Evolutionary conservation across 1,140 invertebrate species (phyloP), one percentile per base, ranked within the genome.

Genomic region (Aleiodes sp.): DNA sequence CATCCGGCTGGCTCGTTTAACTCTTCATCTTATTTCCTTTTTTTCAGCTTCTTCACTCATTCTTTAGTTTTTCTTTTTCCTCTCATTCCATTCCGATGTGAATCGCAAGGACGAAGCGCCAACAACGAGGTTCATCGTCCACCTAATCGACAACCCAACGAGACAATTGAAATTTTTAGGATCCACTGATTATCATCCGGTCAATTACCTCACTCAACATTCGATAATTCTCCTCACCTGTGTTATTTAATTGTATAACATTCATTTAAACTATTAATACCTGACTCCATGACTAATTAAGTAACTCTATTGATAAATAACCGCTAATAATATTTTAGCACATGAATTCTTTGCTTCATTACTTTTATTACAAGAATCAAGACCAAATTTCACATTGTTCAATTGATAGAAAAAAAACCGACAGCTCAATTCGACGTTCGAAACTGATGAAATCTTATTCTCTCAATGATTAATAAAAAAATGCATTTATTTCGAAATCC

Each of bases 1-100:
- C 28, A 65, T 65, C 63, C 63, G 63, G 63, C 19, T 65, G 3
- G 43, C 2, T 6, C 16, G 16, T 52, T 52, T 24, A 52, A 52
- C 21, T 52, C 10, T 14, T 56, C 14, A 56, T 33, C 56, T 65
- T 29, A 28, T 33, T n/a, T n/a, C 28, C 26, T 56, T 65, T 52
- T 65, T 65, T 19, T 33, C 28, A 2, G 26, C 43, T n/a, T 21
- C 41, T 1, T 21, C 8, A 7, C 8, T 46, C 46, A 52, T 52
- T 52, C 46, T 24, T 24, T 8, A n/a, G 21, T 52, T 52, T 52
- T 52, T 52, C 7, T 52, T 52, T 21, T n/a, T n/a, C n/a, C n/a
- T n/a, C n/a, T n/a, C n/a, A n/a, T n/a, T n/a, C n/a, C n/a, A n/a
- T n/a, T n/a, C n/a, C n/a, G n/a, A n/a, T n/a, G n/a, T n/a, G n/a